Base-by-base conservation (phyloP, 2,888 invertebrate species). In the Melangyna quadrimaculata region DNA sequence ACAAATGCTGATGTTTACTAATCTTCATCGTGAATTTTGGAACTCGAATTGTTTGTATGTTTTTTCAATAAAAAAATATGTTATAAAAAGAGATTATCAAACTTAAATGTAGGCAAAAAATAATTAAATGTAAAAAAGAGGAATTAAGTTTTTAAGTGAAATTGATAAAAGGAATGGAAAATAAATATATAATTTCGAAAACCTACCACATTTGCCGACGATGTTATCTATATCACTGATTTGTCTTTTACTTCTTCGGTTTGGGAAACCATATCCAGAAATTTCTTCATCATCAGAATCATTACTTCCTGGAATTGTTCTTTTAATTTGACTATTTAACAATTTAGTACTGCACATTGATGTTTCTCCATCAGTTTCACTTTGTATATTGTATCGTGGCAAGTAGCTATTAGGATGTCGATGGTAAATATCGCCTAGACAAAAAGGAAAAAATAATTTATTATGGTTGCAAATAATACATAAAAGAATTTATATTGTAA, bases 331-430 rank as follows among this genome's bases (percentile, higher is more conserved):
- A 74, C 88, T 87, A 78, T 88, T 89, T 57, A 89, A 87, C 37
- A 88, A 78, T 87, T 87, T 87, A 40, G 81, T 86, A 79, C 88
- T 88, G 17, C 87, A 88, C 74, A 89, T 84, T 57, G 89, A 88
- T 48, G 88, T 91, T 89, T 94, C 94, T 87, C 93, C 94, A 89
- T 95, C 94, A 79, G 94, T 94, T 91, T 95, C 94, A 89, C 94
- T 94, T 89, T 94, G 95, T 89, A 95, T 94, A 90, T 95, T 95
- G 91, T 95, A 95, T 72, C 91, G 90, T 82, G 96, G 96, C 90
- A 97, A 94, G 93, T 97, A 97, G 89, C 95, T 95, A 92, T 97
- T 96, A 78, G 96, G 96, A 93, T 97, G 97, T 89, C 96, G 94
- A 90, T 96, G 93, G 92, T 96, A 96, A 90, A 95, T 94, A 89